These are phyloP conservation scores for Ailuropoda melanoleuca DNA, from an alignment of 2,113 vertebrate genomes.

Conservation along the genomic window DNA sequence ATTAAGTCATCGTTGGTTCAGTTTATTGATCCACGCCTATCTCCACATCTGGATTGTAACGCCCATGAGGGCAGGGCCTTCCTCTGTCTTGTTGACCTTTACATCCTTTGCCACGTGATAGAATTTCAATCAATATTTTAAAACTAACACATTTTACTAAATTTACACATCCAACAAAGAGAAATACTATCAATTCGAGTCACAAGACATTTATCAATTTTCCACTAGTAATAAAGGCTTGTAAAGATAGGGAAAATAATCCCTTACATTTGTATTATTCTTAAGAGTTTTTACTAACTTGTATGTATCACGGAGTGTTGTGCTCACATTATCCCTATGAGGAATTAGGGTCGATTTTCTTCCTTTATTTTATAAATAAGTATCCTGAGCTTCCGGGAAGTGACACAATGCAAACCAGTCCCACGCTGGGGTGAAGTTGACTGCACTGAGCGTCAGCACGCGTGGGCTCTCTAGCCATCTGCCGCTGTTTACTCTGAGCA, in stretches of 20 bases:
- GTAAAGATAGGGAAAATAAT: background rate
- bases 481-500: background rate
- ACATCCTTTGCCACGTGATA: background rate
- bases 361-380: background rate
- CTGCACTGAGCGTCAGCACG: fast-evolving
- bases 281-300: background rate
- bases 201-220: background rate
- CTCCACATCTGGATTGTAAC: background rate
- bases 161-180: background rate
- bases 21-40: fast-evolving
- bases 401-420: background rate
- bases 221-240: background rate
- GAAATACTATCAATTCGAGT: background rate
- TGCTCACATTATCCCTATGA: background rate
- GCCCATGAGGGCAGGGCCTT: background rate
- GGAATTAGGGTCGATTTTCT: background rate
- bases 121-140: background rate
- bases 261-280: background rate
- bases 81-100: fast-evolving
- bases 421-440: fast-evolving
- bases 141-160: background rate
- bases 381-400: background rate
- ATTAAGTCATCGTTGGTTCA: background rate
- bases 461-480: too few species aligned
- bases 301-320: background rate